Conservation (phyloP, 2,113 vertebrate species). For the Kobus ellipsiprymnus region DNA sequence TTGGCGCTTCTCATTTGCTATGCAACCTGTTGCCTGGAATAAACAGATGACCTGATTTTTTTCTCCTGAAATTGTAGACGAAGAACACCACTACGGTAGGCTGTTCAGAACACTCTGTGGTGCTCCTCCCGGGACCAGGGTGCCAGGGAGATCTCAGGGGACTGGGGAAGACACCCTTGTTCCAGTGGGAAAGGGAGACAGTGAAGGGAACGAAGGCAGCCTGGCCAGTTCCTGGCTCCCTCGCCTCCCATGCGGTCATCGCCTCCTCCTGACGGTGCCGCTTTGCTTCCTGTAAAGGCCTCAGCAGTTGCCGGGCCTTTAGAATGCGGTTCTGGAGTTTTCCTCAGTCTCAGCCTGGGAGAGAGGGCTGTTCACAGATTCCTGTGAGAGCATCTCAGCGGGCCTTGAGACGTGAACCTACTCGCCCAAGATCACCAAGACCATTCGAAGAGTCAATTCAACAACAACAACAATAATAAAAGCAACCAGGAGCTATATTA, state of each 20-base stretch:
- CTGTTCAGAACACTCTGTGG: background rate
- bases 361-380: rapidly evolving
- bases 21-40: background rate
- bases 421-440: background rate
- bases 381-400: rapidly evolving
- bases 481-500: background rate
- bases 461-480: background rate
- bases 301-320: background rate
- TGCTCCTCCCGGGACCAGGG: background rate
- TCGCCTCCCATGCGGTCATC: rapidly evolving
- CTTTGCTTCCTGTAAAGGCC: rapidly evolving
- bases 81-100: background rate
- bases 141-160: too few species aligned
- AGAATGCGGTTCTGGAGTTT: rapidly evolving
- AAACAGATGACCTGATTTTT: background rate
- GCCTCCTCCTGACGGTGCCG: background rate
- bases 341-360: too few species aligned
- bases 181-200: background rate
- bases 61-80: background rate
- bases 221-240: background rate
- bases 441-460: background rate
- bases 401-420: background rate
- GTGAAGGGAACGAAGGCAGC: background rate
- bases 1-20: background rate
- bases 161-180: background rate